phyloP scores from a whole-genome alignment of 2,113 vertebrate species.

The Oenanthe melanoleuca region DNA sequence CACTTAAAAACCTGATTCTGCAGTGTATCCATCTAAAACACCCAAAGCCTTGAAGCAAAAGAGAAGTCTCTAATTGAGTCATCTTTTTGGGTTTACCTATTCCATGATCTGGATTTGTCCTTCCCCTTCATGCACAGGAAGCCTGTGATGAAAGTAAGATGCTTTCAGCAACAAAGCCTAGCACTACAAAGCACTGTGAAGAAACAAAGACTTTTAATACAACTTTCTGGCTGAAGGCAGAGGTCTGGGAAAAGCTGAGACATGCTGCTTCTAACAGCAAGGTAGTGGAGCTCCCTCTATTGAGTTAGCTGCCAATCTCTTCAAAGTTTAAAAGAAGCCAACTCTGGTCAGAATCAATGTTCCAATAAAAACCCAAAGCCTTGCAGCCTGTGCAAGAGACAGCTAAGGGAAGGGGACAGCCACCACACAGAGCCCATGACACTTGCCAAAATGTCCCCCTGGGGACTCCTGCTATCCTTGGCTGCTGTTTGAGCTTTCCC shows the following conservation, averaged over 20 bases:
- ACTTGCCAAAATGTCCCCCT: background rate
- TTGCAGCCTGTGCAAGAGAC: background rate
- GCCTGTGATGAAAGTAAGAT: background rate
- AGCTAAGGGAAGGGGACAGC: background rate
- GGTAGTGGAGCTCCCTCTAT: constrained; percentile 67
- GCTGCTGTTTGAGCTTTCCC: background rate
- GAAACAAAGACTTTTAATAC: background rate
- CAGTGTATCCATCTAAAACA: background rate
- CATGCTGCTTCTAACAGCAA: background rate
- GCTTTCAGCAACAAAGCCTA: background rate
- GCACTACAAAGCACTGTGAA: background rate
- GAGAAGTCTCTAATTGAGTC: background rate
- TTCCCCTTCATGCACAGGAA: background rate
- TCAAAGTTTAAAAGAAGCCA: constrained; percentile 19
- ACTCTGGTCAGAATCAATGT: background rate
- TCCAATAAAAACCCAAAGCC: background rate
- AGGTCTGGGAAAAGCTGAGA: constrained; percentile 28
- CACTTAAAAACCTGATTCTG: background rate
- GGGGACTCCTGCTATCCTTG: background rate
- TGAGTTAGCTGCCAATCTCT: constrained; percentile 57
- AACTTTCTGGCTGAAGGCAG: constrained; percentile 23
- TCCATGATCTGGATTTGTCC: background rate
- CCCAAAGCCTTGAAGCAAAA: background rate
- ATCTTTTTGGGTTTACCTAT: background rate
- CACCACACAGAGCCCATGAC: background rate